These are phyloP conservation scores for Lepus oiostolus DNA, from an alignment of 2,797 vertebrate genomes.

Conservation along the genomic window DNA sequence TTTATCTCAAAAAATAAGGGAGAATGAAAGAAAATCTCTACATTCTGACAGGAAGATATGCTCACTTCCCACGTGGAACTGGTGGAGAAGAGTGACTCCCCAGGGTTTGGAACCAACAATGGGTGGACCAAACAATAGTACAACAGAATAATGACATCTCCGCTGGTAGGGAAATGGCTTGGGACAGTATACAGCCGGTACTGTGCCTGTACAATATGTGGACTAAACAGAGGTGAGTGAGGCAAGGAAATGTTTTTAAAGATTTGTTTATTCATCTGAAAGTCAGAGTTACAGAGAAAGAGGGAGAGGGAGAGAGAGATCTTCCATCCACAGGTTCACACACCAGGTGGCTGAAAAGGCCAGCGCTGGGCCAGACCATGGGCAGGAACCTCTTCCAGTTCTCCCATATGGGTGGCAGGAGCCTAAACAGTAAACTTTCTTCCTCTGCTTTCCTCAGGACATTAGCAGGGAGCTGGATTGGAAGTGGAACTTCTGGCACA, in stretches of 20 bases:
- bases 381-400: too few relatives aligned
- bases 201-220: background rate
- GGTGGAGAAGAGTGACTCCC: background rate
- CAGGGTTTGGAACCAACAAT: background rate
- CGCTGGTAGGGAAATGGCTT: background rate
- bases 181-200: rapidly evolving
- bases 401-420: too few relatives aligned
- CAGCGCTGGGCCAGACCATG: too few relatives aligned
- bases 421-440: too few relatives aligned
- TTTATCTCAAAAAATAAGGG: background rate
- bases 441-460: too few relatives aligned
- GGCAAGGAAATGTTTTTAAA: background rate
- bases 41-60: background rate
- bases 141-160: background rate
- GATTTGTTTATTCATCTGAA: too few relatives aligned
- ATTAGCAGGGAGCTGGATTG: too few relatives aligned
- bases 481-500: too few relatives aligned
- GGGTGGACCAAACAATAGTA: background rate
- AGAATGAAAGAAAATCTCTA: background rate
- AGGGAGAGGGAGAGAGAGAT: too few relatives aligned
- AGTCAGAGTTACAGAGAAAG: too few relatives aligned
- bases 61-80: background rate
- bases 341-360: too few relatives aligned
- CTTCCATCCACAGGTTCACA: too few relatives aligned
- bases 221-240: background rate